Percentiles rank a stretch among this genome's conserved stretches.
Evolutionary conservation across 1,140 invertebrate species (phyloP).

Genomic region (Atta cephalotes): DNA sequence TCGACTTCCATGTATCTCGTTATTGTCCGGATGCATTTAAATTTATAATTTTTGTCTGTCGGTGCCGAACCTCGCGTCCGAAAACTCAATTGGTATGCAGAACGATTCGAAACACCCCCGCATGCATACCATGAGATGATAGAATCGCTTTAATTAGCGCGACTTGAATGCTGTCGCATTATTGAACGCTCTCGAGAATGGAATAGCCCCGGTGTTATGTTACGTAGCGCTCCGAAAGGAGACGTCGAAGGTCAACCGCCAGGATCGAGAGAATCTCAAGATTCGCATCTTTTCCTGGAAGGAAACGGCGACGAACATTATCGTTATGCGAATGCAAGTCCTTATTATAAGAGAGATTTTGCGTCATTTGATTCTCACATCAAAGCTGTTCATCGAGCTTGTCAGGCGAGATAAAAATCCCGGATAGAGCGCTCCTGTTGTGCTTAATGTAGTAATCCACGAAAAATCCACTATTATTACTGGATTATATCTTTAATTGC

Average conservation of each 20-base stretch:
- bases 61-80: not conserved
- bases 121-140: conserved; percentile 39
- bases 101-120: conserved; percentile 33
- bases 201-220: conserved; percentile 42
- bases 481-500: conserved; percentile 13
- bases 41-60: conserved; percentile 36
- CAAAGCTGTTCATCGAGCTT: not conserved
- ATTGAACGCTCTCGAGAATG: conserved; percentile 21
- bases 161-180: not conserved
- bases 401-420: conserved; percentile 31
- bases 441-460: conserved; percentile 44
- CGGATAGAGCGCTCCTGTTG: not conserved
- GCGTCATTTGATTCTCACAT: conserved; percentile 25
- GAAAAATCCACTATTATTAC: conserved; percentile 54
- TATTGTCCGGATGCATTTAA: conserved; percentile 21
- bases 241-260: conserved; percentile 24
- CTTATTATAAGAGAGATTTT: conserved; percentile 39
- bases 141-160: conserved; percentile 64
- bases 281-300: conserved; percentile 50
- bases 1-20: conserved; percentile 36
- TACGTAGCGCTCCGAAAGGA: conserved; percentile 41
- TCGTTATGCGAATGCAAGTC: conserved; percentile 43
- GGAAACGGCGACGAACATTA: conserved; percentile 40
- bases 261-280: conserved; percentile 30
- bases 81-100: conserved; percentile 15